Evolutionary conservation across 1,140 invertebrate genomes (phyloP).

Genomic region (Tenebrio molitor): DNA sequence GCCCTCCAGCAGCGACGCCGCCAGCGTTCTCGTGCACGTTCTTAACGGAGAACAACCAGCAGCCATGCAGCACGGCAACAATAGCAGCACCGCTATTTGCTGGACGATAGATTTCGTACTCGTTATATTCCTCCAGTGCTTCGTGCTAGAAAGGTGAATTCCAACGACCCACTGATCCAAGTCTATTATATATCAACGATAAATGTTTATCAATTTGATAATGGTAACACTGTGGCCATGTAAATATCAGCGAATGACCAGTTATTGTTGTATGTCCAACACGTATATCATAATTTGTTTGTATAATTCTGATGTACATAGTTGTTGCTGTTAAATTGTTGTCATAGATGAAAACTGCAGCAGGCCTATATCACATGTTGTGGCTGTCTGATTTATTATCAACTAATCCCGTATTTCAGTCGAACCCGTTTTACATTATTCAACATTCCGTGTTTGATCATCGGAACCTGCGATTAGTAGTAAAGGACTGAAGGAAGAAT

Average conservation of each 20-base stretch:
- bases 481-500: conserved; percentile 10
- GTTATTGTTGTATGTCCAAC: conserved; percentile 47
- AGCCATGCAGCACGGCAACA: conserved; percentile 78
- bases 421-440: too few species aligned
- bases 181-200: conserved; percentile 41
- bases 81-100: conserved; percentile 60
- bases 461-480: conserved; percentile 3
- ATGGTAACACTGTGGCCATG: conserved; percentile 45
- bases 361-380: conserved; percentile 40
- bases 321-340: conserved; percentile 47
- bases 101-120: conserved; percentile 57
- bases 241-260: conserved; percentile 47
- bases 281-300: conserved; percentile 47
- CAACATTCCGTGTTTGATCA: too few species aligned
- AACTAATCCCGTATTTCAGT: too few species aligned
- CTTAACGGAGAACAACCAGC: conserved; percentile 80
- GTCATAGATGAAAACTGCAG: conserved; percentile 45
- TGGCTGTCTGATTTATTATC: conserved; percentile 38
- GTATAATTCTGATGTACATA: conserved; percentile 47
- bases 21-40: conserved; percentile 76
- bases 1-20: conserved; percentile 70
- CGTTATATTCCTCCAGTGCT: conserved; percentile 51
- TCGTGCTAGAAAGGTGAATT: conserved; percentile 56
- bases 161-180: conserved; percentile 1
- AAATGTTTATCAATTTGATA: conserved; percentile 47